phyloP scores from a whole-genome alignment of 2,888 invertebrate species.

The Nemapogon koenigi region DNA sequence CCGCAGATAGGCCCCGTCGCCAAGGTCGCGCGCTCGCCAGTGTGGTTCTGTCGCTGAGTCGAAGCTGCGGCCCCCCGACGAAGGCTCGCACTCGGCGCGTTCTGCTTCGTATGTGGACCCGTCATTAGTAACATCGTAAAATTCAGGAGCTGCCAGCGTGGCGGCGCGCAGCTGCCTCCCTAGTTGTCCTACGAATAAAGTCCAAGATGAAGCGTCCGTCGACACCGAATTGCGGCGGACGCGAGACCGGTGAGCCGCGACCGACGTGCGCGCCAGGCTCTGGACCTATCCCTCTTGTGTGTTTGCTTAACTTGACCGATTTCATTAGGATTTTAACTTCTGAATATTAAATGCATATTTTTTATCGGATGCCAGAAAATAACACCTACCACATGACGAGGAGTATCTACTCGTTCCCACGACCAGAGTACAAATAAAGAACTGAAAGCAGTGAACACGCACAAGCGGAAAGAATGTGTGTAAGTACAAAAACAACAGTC shows the following conservation, averaged over 20 bases:
- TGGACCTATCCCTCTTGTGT: no score
- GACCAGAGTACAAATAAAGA: slow-evolving; percentile 14
- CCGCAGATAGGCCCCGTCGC: slow-evolving; percentile 50
- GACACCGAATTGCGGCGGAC: neutral
- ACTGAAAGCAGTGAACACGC: slow-evolving; percentile 58
- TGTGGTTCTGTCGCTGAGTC: slow-evolving; percentile 56
- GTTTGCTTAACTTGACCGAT: neutral
- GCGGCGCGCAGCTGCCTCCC: slow-evolving; percentile 56
- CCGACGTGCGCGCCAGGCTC: slow-evolving; percentile 32
- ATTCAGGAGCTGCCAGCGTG: slow-evolving; percentile 60
- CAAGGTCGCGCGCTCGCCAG: slow-evolving; percentile 59
- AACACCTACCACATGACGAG: no score
- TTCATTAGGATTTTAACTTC: no score
- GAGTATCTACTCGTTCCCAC: slow-evolving; percentile 5
- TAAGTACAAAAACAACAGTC: slow-evolving; percentile 46
- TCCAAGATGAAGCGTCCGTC: neutral
- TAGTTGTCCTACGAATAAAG: slow-evolving; percentile 57
- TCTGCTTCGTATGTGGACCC: slow-evolving; percentile 48
- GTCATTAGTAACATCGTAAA: slow-evolving; percentile 64
- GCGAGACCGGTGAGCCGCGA: slow-evolving; percentile 33
- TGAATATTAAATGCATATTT: no score
- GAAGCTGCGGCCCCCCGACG: slow-evolving; percentile 49
- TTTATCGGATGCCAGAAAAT: no score
- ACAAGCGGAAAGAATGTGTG: slow-evolving; percentile 63
- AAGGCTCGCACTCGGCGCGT: no score